Percentiles rank a stretch among this genome's conserved stretches.
Conservation (phyloP, 2,797 vertebrate species). For the Fistularia tabacaria region DNA sequence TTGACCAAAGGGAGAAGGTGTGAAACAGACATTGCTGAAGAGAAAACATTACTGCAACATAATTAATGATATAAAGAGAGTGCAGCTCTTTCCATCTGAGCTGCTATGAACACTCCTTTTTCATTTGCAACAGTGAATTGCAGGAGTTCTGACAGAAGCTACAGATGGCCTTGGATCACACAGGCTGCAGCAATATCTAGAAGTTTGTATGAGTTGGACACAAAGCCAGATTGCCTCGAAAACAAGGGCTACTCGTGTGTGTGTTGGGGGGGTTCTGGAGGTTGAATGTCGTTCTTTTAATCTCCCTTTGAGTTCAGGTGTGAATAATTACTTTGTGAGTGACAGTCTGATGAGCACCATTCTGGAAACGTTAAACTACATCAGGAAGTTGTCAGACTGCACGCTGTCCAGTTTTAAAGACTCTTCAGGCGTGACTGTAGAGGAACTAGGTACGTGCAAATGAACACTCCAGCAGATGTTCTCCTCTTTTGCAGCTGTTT, state of each 20-base stretch:
- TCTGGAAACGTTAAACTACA: conserved; percentile 24
- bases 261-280: conserved; percentile 24
- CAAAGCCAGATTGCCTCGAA: conserved; percentile 53
- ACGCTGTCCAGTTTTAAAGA: conserved; percentile 43
- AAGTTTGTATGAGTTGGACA: conserved; percentile 61
- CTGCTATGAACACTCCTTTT: conserved; percentile 52
- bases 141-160: conserved; percentile 42
- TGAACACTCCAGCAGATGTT: conserved; percentile 63
- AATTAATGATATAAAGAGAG: conserved; percentile 40
- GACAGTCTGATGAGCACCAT: conserved; percentile 42
- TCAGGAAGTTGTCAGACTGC: conserved; percentile 47
- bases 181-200: conserved; percentile 55
- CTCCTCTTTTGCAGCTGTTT: conserved; percentile 55
- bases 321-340: conserved; percentile 52
- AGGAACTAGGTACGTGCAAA: conserved; percentile 32
- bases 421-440: conserved; percentile 55
- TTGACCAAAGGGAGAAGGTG: conserved; percentile 27
- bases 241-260: conserved; percentile 12
- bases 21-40: conserved; percentile 30
- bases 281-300: conserved; percentile 20
- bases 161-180: conserved; percentile 63
- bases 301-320: conserved; percentile 45
- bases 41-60: conserved; percentile 24
- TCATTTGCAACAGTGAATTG: conserved; percentile 48
- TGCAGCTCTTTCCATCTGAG: conserved; percentile 58